Evolutionary conservation across 2,888 invertebrate genomes (phyloP).

Genomic region (Plebejus argus): DNA sequence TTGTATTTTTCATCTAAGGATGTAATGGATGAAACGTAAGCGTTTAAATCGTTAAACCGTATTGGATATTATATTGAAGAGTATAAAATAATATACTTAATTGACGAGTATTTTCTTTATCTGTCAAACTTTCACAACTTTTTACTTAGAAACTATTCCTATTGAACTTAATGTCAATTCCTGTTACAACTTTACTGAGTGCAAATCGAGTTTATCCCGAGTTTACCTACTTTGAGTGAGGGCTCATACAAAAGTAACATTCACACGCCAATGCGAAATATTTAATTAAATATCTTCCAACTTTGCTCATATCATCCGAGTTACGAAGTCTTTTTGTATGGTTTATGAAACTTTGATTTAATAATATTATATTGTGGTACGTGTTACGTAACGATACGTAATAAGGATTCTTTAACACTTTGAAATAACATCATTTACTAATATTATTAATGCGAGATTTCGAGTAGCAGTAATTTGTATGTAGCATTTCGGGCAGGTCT

Average conservation of each 20-base stretch:
- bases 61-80: no score
- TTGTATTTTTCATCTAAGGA: no score
- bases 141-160: conserved; percentile 6
- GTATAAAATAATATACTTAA: no score
- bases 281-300: background rate
- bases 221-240: background rate
- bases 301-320: background rate
- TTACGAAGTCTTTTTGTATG: background rate
- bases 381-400: background rate
- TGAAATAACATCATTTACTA: no score
- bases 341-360: background rate
- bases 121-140: conserved; percentile 4
- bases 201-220: background rate
- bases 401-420: background rate
- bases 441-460: no score
- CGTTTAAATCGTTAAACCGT: no score
- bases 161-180: conserved; percentile 17
- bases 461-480: no score
- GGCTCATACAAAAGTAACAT: background rate
- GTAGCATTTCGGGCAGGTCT: no score
- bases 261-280: background rate
- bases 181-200: background rate
- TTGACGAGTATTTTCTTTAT: no score
- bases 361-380: background rate
- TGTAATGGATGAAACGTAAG: no score